A percentile compares a stretch with the other conserved stretches of the same genome.
Conservation (phyloP, 2,797 vertebrate genomes). For the Tauraco hartlaubi region DNA sequence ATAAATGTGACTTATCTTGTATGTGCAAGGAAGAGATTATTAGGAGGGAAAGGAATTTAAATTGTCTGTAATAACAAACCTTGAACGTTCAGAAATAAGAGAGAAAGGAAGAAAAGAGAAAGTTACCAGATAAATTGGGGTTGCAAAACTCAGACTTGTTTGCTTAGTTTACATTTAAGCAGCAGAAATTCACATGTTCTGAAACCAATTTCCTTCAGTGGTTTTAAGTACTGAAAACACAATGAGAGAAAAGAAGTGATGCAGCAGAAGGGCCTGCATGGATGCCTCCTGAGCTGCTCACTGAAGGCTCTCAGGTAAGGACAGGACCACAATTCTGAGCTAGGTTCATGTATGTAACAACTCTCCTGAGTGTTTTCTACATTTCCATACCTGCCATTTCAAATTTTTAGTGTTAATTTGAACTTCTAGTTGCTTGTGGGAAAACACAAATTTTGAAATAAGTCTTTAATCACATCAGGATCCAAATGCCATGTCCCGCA, state of each 20-base stretch:
- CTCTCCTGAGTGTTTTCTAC: neutral
- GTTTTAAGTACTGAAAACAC: neutral
- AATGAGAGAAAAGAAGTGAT: neutral
- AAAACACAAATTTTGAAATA: neutral
- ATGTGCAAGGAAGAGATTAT: conserved; percentile 48
- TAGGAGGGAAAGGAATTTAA: conserved; percentile 50
- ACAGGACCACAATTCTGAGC: neutral
- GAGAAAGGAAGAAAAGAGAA: neutral
- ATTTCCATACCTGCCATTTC: neutral
- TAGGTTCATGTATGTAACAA: neutral
- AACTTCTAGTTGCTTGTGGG: neutral
- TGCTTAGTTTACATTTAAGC: conserved; percentile 6
- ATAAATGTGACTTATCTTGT: conserved; percentile 26
- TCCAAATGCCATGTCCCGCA: neutral
- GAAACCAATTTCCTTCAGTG: neutral
- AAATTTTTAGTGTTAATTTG: neutral
- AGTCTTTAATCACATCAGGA: neutral
- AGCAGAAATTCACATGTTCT: neutral
- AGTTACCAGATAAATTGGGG: neutral
- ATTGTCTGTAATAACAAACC: neutral
- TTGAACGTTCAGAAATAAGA: neutral
- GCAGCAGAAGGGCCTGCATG: neutral
- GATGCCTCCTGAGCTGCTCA: neutral
- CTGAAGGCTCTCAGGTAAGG: neutral
- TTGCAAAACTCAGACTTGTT: neutral